These are phyloP conservation scores for Meloidogyne floridensis DNA, from an alignment of 1,140 invertebrate genomes.

Conservation along the genomic window DNA sequence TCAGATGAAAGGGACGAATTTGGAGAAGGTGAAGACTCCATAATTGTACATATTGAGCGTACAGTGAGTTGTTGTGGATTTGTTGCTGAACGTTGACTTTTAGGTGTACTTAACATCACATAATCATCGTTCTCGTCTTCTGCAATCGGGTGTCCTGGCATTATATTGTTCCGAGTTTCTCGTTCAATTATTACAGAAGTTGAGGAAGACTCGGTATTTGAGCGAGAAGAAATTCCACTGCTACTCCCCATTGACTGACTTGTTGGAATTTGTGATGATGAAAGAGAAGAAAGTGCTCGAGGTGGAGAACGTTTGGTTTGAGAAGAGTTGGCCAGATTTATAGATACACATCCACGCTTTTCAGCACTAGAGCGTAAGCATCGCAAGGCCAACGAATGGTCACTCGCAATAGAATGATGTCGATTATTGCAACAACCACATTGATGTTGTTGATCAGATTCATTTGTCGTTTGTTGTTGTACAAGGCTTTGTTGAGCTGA, in stretches of 20 bases:
- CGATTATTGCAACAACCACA: constrained; percentile 13
- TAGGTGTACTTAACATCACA: constrained; percentile 14
- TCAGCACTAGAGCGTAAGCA: neutral
- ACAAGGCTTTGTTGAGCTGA: neutral
- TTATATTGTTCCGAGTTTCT: neutral
- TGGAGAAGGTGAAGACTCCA: constrained; percentile 29
- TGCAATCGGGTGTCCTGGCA: constrained; percentile 12
- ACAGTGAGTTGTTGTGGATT: constrained; percentile 20
- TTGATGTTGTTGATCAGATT: constrained; percentile 12
- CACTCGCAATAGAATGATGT: neutral
- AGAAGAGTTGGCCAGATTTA: constrained; percentile 9
- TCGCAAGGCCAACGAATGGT: neutral
- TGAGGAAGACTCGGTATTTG: constrained; percentile 17
- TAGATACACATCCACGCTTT: neutral
- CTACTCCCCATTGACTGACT: constrained; percentile 20
- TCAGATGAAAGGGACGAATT: constrained; percentile 19
- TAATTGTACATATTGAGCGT: constrained; percentile 23
- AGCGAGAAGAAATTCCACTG: constrained; percentile 26
- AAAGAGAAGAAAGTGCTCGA: neutral
- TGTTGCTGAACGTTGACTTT: neutral
- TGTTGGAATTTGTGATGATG: constrained; percentile 7
- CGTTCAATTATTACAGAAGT: constrained; percentile 14
- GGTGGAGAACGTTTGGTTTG: constrained; percentile 5
- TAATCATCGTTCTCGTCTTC: constrained; percentile 25
- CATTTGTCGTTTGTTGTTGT: constrained; percentile 1